Percentiles rank a stretch among this genome's conserved stretches.
These are phyloP conservation scores for Dermatophagoides farinae DNA, from an alignment of 1,140 invertebrate species.

Conservation along the genomic window DNA sequence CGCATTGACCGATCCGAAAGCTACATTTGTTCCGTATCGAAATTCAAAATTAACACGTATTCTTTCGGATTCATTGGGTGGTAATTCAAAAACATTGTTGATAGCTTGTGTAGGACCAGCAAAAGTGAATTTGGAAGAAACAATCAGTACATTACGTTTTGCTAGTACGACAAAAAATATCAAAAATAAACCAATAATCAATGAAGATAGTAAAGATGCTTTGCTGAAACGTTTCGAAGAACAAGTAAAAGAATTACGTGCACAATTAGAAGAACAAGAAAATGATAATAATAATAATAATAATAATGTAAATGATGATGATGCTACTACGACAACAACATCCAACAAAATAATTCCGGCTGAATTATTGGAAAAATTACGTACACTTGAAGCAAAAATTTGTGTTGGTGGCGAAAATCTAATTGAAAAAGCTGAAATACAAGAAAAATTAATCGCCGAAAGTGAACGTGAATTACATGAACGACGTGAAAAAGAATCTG, in stretches of 20 bases:
- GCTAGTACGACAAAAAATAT: constrained; percentile 95
- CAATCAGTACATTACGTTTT: constrained; percentile 85
- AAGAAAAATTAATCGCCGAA: constrained; percentile 70
- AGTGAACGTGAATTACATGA: constrained; percentile 73
- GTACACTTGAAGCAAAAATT: constrained; percentile 80
- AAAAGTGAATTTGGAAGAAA: constrained; percentile 90
- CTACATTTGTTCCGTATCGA: constrained; percentile 72
- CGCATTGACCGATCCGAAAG: constrained; percentile 77
- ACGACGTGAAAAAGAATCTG: constrained; percentile 54
- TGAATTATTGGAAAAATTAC: constrained; percentile 42
- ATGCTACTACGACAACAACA: neutral
- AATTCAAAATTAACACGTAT: constrained; percentile 82
- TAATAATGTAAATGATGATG: constrained; percentile 17
- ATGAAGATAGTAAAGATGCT: constrained; percentile 95
- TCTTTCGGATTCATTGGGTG: constrained; percentile 80
- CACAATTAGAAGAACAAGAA: constrained; percentile 44
- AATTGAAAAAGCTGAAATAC: constrained; percentile 84
- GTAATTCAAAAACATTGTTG: constrained; percentile 93
- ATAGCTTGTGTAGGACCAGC: constrained; percentile 48
- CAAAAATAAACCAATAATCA: constrained; percentile 81
- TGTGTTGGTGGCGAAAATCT: constrained; percentile 95
- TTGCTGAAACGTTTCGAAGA: constrained; percentile 82
- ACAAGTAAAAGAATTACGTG: constrained; percentile 77
- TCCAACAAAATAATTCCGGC: neutral
- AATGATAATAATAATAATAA: constrained; percentile 18